These are phyloP conservation scores for Bothrops jararaca DNA, from an alignment of 2,113 vertebrate species.

Conservation along the genomic window DNA sequence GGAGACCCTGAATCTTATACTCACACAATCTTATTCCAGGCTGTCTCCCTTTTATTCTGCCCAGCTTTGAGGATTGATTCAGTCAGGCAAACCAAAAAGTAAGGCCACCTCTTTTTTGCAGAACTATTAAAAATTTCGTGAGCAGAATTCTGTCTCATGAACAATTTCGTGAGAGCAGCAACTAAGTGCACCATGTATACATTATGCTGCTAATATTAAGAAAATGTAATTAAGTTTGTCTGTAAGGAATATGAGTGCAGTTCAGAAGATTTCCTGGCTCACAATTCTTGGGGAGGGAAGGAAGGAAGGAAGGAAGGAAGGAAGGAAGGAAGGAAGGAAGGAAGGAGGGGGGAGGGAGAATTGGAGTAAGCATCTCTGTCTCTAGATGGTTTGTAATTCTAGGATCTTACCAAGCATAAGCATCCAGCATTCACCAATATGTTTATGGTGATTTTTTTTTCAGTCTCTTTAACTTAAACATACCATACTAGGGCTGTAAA, in stretches of 20 bases:
- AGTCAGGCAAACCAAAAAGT: not conserved
- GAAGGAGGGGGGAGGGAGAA: not conserved
- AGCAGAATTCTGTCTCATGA: no score
- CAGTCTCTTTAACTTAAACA: not conserved
- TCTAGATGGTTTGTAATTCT: not conserved
- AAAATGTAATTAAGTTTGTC: not conserved
- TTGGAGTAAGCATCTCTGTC: not conserved
- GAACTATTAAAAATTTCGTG: not conserved
- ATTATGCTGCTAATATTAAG: not conserved
- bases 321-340: no score
- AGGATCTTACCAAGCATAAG: not conserved
- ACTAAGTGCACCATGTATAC: not conserved
- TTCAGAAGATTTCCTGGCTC: not conserved
- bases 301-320: fast-evolving
- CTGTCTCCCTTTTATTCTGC: not conserved
- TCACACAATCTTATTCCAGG: not conserved
- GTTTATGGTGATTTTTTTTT: not conserved
- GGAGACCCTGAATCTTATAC: not conserved
- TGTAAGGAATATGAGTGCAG: not conserved
- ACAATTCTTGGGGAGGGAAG: not conserved
- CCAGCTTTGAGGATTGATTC: not conserved
- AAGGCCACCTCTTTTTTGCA: not conserved
- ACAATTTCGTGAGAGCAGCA: no score
- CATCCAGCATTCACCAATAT: not conserved
- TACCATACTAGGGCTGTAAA: not conserved